A percentile compares a stretch with the other conserved stretches of the same genome.
These are phyloP conservation scores for Pterocles orientalis DNA, from an alignment of 2,113 vertebrate species.

Conservation along the genomic window DNA sequence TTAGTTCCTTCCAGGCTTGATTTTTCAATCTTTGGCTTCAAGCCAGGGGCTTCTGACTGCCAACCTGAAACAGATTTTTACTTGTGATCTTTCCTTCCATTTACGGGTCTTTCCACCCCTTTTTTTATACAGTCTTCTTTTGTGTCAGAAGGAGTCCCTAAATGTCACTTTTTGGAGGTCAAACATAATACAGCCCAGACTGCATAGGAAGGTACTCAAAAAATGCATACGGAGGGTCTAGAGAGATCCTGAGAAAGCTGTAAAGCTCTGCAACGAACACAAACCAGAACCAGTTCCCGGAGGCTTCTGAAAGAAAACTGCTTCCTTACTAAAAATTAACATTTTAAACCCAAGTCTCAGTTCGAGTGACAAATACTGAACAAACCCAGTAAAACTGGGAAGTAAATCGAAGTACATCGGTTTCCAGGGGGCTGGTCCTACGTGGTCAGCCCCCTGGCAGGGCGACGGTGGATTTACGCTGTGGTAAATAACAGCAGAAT, in stretches of 20 bases:
- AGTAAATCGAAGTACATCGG: neutral
- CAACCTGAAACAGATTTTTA: neutral
- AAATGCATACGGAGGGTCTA: neutral
- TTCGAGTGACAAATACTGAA: neutral
- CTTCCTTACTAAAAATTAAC: constrained; percentile 16
- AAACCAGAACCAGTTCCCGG: constrained; percentile 11
- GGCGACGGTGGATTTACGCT: neutral
- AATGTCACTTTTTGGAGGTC: neutral
- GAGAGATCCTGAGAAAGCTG: neutral
- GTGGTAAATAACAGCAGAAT: neutral
- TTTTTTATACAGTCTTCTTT: neutral
- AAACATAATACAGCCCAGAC: neutral
- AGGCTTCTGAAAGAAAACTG: constrained; percentile 17
- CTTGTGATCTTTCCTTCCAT: neutral
- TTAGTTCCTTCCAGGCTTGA: neutral
- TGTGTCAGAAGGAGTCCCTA: neutral
- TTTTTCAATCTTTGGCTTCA: neutral
- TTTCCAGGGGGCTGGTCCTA: neutral
- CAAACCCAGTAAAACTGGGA: neutral
- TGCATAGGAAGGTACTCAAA: neutral
- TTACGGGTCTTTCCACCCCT: neutral
- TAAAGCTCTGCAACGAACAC: neutral
- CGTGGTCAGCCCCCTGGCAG: neutral
- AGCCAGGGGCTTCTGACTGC: neutral
- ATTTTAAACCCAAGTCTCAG: neutral